Base-by-base conservation (phyloP, 2,888 invertebrate genomes). In the Oxycera nigricornis region DNA sequence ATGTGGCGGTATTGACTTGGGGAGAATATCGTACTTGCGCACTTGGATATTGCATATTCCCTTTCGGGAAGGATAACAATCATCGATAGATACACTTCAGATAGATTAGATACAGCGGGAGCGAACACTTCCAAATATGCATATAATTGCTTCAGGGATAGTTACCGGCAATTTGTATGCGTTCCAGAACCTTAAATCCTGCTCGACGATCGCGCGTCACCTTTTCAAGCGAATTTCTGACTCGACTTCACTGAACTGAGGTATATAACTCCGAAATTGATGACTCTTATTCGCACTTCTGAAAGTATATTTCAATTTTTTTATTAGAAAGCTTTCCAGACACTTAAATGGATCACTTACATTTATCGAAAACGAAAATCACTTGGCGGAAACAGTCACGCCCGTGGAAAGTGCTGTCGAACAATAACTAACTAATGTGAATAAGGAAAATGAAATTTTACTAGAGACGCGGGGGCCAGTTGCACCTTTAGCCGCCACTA, bases 131-230 rank as follows among this genome's bases (percentile, higher is more conserved):
- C 52, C 52, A 11, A 55, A 22, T 55, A 20, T n/a, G 46, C 46
- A 46, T 17, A n/a, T 9, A 30, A 61, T 11, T 31, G 2, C 17
- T 14, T 11, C 31, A 61, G 30, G 11, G 11, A 41, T 65, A 65
- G 20, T 65, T 65, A 65, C 65, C 65, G 41, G 65, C 65, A 39
- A 65, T 65, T 65, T 65, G 2, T 39, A 65, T 39, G 24, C 39
- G 11, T 2, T 11, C 22, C 39, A 17, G 30, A 22, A 24, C n/a
- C 26, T 65, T 6, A 41, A 22, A 62, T 17, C 17, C 62, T 22
- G 28, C 39, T 35, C 17, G n/a, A 17, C 20, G 17, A 35, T 39
- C 39, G 39, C 62, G 62, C n/a, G n/a, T 62, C 39, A 62, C 62
- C 28, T 59, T 24, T 30, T 14, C 59, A 59, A 55, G 4, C 14